These are phyloP conservation scores for Mythimna impura DNA, from an alignment of 2,888 invertebrate genomes.

Conservation along the genomic window DNA sequence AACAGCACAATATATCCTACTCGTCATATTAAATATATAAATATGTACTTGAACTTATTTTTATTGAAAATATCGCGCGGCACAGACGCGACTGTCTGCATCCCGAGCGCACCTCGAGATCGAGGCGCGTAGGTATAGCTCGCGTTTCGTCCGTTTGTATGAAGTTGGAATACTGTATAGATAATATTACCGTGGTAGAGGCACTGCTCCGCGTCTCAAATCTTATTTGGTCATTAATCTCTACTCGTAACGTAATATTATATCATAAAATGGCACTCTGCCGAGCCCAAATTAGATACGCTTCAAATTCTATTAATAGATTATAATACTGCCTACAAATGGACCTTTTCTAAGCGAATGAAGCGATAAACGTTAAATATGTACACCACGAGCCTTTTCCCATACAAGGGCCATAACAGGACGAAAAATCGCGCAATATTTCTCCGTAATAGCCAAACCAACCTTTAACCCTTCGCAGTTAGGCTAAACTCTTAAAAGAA, in stretches of 20 bases:
- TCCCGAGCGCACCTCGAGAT: no score
- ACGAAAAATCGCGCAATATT: constrained; percentile 39
- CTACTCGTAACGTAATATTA: neutral
- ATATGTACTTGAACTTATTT: no score
- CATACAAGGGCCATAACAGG: constrained; percentile 11
- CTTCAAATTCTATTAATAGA: constrained; percentile 24
- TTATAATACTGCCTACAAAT: constrained; percentile 25
- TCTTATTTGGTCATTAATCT: constrained; percentile 11
- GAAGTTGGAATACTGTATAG: no score
- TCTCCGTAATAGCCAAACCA: constrained; percentile 19
- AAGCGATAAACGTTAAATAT: constrained; percentile 36
- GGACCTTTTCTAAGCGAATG: constrained; percentile 34
- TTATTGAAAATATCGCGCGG: no score
- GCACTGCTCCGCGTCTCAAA: neutral
- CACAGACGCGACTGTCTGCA: no score
- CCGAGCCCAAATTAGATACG: constrained; percentile 17
- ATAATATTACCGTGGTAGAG: no score
- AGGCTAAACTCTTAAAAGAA: constrained; percentile 45
- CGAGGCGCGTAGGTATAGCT: no score
- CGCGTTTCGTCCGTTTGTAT: no score
- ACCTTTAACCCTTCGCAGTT: constrained; percentile 29
- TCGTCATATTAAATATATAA: no score
- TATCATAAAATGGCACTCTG: constrained; percentile 16
- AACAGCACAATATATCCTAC: no score
- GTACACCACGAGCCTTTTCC: constrained; percentile 16